These are phyloP conservation scores for Urocynchramus pylzowi DNA, from an alignment of 2,113 vertebrate species.

Conservation along the genomic window DNA sequence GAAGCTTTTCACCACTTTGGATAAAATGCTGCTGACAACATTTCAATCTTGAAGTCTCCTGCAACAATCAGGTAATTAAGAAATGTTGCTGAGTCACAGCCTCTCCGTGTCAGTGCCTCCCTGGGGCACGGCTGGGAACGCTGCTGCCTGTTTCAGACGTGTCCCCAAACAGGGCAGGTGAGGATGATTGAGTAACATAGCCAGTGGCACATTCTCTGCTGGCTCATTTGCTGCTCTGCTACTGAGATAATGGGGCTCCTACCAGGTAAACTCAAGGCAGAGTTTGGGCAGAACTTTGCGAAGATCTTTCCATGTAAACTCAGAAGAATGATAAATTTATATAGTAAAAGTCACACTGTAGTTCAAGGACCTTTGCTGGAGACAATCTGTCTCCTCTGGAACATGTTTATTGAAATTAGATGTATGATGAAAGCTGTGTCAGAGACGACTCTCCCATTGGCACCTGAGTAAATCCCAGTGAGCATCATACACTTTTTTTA, in stretches of 20 bases:
- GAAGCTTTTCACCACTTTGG: constrained; percentile 45
- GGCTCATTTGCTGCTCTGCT: constrained; percentile 2
- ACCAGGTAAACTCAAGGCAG: not conserved
- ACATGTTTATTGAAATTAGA: not conserved
- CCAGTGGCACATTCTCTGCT: not conserved
- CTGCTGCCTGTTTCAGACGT: not conserved
- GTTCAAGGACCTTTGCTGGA: not conserved
- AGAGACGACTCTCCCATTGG: not conserved
- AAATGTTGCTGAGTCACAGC: constrained; percentile 42
- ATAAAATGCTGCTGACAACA: constrained; percentile 54
- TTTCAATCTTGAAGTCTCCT: constrained; percentile 27
- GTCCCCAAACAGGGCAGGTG: constrained; percentile 8
- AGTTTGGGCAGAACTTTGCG: not conserved
- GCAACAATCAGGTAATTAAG: constrained; percentile 13
- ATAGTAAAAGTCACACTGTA: not conserved
- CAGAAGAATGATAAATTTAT: not conserved
- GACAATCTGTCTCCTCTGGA: not conserved
- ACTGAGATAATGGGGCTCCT: not conserved
- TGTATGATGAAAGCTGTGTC: not conserved
- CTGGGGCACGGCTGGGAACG: not conserved
- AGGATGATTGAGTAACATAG: not conserved
- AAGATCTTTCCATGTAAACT: not conserved
- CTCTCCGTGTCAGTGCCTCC: not conserved
- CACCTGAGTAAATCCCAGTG: not conserved
- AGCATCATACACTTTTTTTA: not conserved